Percentiles rank a stretch among this genome's conserved stretches.
These are phyloP conservation scores for Cantharis rustica DNA, from an alignment of 2,888 invertebrate genomes.

Conservation along the genomic window DNA sequence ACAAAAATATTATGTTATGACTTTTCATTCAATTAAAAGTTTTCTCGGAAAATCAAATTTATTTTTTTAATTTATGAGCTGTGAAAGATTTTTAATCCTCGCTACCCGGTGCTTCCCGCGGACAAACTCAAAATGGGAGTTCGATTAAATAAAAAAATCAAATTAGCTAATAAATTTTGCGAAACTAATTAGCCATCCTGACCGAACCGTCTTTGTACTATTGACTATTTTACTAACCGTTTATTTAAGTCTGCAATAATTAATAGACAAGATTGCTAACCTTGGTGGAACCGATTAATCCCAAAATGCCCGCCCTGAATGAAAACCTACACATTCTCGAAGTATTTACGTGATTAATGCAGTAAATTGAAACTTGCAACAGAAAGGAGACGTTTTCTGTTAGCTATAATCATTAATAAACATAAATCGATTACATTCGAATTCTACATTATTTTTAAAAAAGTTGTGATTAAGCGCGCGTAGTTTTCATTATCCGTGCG, in stretches of 20 bases:
- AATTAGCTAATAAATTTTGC: no score
- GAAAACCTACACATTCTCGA: slow-evolving; percentile 58
- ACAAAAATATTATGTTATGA: neutral
- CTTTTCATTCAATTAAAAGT: neutral
- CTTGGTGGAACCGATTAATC: slow-evolving; percentile 36
- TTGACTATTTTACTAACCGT: neutral
- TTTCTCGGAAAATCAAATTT: neutral
- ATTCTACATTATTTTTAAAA: neutral
- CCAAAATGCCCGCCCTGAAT: slow-evolving; percentile 54
- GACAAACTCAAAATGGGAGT: no score
- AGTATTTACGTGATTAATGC: slow-evolving; percentile 58
- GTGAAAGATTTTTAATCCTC: no score
- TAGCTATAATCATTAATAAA: slow-evolving; percentile 10
- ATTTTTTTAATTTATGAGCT: no score
- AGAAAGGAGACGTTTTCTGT: slow-evolving; percentile 48
- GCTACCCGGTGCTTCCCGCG: no score
- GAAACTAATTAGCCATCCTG: neutral
- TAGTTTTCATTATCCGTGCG: neutral
- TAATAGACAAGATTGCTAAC: slow-evolving; percentile 12
- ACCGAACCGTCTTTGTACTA: neutral
- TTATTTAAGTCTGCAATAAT: neutral
- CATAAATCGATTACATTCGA: neutral
- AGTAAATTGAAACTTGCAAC: slow-evolving; percentile 56
- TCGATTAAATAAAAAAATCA: no score
- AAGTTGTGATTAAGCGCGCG: neutral